Percentiles rank a stretch among this genome's conserved stretches.
Evolutionary conservation across 1,140 invertebrate species (phyloP).

Genomic region (Berghia stephanieae): DNA sequence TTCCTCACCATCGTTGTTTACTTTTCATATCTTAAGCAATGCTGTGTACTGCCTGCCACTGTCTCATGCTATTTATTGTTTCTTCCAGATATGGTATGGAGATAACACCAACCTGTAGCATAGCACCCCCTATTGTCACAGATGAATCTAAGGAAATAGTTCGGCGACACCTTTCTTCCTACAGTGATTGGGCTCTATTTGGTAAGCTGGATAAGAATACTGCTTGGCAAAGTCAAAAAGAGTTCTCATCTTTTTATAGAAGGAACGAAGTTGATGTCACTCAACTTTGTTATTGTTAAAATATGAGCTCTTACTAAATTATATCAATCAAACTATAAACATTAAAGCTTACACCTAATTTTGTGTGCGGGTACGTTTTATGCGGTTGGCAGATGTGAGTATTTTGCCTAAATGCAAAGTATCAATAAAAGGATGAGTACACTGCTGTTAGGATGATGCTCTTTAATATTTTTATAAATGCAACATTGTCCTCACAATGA

Average conservation of each 20-base stretch:
- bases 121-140: slow-evolving; percentile 75
- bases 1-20: not conserved
- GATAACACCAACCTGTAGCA: slow-evolving; percentile 76
- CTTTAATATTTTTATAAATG: too few species aligned
- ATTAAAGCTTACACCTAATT: not conserved
- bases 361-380: not conserved
- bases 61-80: slow-evolving; percentile 22
- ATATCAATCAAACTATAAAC: too few species aligned
- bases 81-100: slow-evolving; percentile 77
- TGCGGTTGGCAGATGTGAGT: too few species aligned
- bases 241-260: too few species aligned
- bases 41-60: not conserved
- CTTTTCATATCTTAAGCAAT: not conserved
- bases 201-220: slow-evolving; percentile 71
- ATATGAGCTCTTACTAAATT: too few species aligned
- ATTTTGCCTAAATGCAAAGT: too few species aligned
- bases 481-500: too few species aligned
- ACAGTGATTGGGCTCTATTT: slow-evolving; percentile 80
- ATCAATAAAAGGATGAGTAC: too few species aligned
- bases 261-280: too few species aligned
- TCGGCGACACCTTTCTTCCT: slow-evolving; percentile 78
- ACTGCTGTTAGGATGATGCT: too few species aligned
- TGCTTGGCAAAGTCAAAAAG: too few species aligned
- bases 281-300: too few species aligned
- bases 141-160: slow-evolving; percentile 76